Conservation (phyloP, 2,797 vertebrate species). For the Psittacula derbiana region DNA sequence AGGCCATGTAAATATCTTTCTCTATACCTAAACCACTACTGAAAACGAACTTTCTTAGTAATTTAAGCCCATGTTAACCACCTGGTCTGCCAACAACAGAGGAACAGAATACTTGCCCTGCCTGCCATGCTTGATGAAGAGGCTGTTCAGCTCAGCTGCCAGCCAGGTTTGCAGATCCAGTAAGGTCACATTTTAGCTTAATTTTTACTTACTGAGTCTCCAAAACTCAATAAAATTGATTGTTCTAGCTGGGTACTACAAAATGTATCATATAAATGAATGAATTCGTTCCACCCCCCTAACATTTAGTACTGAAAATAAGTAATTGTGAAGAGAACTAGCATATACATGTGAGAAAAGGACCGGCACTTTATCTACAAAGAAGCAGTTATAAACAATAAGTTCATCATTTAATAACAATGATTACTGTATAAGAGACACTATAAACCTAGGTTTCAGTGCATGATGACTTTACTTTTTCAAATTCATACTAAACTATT, state of each 20-base stretch:
- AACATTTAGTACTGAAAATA: background rate
- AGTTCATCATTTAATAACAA: background rate
- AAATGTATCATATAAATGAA: background rate
- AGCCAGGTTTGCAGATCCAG: background rate
- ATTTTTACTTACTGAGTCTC: background rate
- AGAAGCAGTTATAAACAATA: background rate
- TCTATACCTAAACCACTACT: background rate
- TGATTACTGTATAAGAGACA: background rate
- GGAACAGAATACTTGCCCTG: background rate
- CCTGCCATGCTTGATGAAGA: background rate
- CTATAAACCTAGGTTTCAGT: background rate
- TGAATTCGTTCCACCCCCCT: background rate
- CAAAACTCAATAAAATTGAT: background rate
- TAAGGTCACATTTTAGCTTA: background rate
- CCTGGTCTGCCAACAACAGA: background rate
- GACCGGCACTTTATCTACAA: background rate
- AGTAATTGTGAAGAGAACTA: background rate
- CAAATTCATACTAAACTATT: background rate
- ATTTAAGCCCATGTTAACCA: background rate
- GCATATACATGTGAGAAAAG: background rate
- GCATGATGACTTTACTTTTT: background rate
- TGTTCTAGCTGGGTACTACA: background rate
- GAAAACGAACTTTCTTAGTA: background rate
- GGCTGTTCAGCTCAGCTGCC: background rate
- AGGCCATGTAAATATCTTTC: background rate